Evolutionary conservation across 1,140 invertebrate genomes (phyloP), one percentile per base, ranked within the genome.

Genomic region (Drosophila busckii): DNA sequence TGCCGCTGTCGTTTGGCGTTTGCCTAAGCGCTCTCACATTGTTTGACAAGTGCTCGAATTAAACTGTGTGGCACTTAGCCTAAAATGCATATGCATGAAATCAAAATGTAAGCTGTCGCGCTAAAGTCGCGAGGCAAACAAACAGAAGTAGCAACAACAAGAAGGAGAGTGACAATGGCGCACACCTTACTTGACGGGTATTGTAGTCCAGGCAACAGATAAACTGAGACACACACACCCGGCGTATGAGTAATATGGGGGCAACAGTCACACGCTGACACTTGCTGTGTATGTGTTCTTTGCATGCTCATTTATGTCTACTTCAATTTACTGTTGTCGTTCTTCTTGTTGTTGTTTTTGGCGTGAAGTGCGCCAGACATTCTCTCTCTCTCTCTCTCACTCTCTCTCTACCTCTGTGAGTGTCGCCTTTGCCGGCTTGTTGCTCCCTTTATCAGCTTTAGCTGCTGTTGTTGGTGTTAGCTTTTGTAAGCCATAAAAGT

Each of bases 241-340:
- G 22, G 25, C 38, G 50, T 68, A 69, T 80, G 75, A 60, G 73
- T 73, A 49, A 70, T 71, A 29, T 41, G 56, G 28, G 12, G 19
- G 26, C 37, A 45, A 56, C 52, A 59, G 44, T 58, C 20, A 2
- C 13, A 49, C 12, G 8, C 25, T 29, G n/a, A n/a, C 42, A 13
- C 46, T 37, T 29, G 19, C 38, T 55, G 40, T 19, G 49, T 23
- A 13, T 71, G 64, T 54, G 60, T 80, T 63, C 73, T 48, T 70
- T 82, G 75, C 75, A 66, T 80, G 75, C 75, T 80, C 75, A 80
- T 80, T 80, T 80, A 60, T 82, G 75, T 75, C 75, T 67, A 38
- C 71, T 82, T 80, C 69, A 75, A 80, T 80, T 75, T 65, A 42
- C 32, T 61, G 63, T 38, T 52, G 38, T 37, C 60, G 46, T 54